These are phyloP conservation scores for Gymnogyps californianus DNA, from an alignment of 2,113 vertebrate species.

Conservation along the genomic window DNA sequence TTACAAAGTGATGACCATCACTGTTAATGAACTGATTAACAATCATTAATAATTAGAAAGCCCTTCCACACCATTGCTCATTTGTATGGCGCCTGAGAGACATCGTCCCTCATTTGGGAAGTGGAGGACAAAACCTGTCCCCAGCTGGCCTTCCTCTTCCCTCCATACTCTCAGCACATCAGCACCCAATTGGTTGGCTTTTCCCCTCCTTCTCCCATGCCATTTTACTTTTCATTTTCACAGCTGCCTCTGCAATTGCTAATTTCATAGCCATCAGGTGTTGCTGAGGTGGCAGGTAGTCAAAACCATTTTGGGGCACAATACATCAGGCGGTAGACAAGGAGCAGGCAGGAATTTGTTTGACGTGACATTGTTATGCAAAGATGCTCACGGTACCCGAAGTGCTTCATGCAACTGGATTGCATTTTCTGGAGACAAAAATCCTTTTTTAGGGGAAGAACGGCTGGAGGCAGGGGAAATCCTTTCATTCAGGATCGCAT, in stretches of 20 bases:
- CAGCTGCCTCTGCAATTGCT: slow-evolving; percentile 56
- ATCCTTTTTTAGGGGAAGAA: neutral
- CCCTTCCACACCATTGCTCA: neutral
- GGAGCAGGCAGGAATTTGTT: slow-evolving; percentile 40
- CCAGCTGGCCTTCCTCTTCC: neutral
- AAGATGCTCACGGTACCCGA: neutral
- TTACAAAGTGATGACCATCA: neutral
- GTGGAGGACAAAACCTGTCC: neutral
- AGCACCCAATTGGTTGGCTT: neutral
- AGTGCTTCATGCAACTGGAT: neutral
- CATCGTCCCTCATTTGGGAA: neutral
- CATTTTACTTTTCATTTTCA: slow-evolving; percentile 41
- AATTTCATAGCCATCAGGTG: slow-evolving; percentile 38
- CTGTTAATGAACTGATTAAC: slow-evolving; percentile 43
- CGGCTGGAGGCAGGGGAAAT: slow-evolving; percentile 25
- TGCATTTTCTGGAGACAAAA: slow-evolving; percentile 32
- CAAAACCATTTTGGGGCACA: slow-evolving; percentile 44
- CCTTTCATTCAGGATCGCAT: neutral
- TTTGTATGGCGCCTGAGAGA: neutral
- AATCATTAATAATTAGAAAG: slow-evolving; percentile 36
- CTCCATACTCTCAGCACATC: neutral
- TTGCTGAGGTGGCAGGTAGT: slow-evolving; percentile 41
- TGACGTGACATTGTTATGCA: slow-evolving; percentile 44
- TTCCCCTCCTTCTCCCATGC: neutral
- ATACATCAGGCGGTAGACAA: slow-evolving; percentile 47